Base-by-base conservation (phyloP, 2,113 vertebrate species). In the Meleagris gallopavo region DNA sequence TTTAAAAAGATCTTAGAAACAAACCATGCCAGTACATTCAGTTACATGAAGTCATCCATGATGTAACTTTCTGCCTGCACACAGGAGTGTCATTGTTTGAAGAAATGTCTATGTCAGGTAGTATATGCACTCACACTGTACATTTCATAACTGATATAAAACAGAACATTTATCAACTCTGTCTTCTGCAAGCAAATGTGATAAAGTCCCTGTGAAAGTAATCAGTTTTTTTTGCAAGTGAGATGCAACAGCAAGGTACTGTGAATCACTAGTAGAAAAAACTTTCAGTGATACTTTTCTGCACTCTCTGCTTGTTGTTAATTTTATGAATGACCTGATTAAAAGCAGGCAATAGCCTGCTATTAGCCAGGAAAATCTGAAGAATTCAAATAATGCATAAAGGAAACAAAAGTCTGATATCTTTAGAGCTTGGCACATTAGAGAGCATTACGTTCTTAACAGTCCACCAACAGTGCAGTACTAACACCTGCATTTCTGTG, bases 381-480 rank as follows among this genome's bases (percentile, higher is more conserved):
- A 61, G 50, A 62, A 54, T 30, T 66, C 24, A 67, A 24, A 38
- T 79, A 77, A 77, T 48, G 29, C 9, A 8, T 25, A 13, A 2
- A n/a, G 60, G 60, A 62, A 83, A 36, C 7, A 24, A 16, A 13
- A 2, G 2, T 1, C 9, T 81, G 12, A 6, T 12, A 27, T 30
- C 18, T 64, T 80, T 9, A 46, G 43, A 40, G 20, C 27, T 73
- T 48, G 4, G 34, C 50, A 48, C 57, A 15, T 64, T 67, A 34
- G n/a, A 46, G 34, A 66, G 15, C 14, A 11, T 45, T 11, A 8
- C 3, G 6, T 7, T 40, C 9, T 14, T 13, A 50, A 9, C 15
- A 27, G 19, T 1, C 0, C 61, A 20, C 2, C 18, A 24, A 61
- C 65, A 41, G 9, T 62, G 41, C 2, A 6, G 6, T 70, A 3